A percentile compares a stretch with the other conserved stretches of the same genome.
Evolutionary conservation across 2,888 invertebrate species (phyloP).

Genomic region (Oligia fasciuncula): DNA sequence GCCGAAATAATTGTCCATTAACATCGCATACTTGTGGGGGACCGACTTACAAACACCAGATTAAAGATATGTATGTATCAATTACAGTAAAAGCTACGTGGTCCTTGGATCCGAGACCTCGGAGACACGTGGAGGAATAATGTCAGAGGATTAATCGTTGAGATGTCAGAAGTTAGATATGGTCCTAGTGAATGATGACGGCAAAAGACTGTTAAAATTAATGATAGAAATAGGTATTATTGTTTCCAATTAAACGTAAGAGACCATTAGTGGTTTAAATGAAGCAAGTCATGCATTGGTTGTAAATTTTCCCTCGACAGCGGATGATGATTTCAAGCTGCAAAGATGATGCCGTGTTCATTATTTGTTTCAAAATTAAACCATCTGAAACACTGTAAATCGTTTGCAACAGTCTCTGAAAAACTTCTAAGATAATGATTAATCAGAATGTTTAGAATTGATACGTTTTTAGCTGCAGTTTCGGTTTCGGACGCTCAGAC

Average conservation of each 20-base stretch:
- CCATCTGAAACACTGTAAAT: conserved; percentile 13
- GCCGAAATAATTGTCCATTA: conserved; percentile 90
- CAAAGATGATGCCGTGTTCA: not conserved
- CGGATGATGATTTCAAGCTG: not conserved
- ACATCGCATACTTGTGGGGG: conserved; percentile 74
- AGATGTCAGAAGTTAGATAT: not conserved
- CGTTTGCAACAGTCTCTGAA: conserved; percentile 9
- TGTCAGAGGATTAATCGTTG: not conserved
- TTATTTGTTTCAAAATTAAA: conserved; percentile 33
- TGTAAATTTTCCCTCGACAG: not conserved
- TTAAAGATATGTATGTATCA: conserved; percentile 65
- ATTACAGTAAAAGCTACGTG: conserved; percentile 61
- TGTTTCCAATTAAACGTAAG: not conserved
- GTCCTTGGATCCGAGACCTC: conserved; percentile 21
- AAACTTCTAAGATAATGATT: conserved; percentile 35
- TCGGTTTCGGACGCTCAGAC: conserved; percentile 14
- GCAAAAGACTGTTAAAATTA: not conserved
- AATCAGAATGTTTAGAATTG: conserved; percentile 15
- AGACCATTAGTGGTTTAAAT: not conserved
- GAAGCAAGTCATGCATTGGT: not conserved
- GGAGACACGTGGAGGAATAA: not conserved
- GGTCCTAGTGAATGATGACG: not conserved
- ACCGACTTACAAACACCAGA: conserved; percentile 63
- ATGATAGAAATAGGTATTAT: not conserved
- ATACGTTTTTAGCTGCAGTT: conserved; percentile 26